Evolutionary conservation across 2,113 vertebrate species (phyloP).

Genomic region (Leuciscus idus): DNA sequence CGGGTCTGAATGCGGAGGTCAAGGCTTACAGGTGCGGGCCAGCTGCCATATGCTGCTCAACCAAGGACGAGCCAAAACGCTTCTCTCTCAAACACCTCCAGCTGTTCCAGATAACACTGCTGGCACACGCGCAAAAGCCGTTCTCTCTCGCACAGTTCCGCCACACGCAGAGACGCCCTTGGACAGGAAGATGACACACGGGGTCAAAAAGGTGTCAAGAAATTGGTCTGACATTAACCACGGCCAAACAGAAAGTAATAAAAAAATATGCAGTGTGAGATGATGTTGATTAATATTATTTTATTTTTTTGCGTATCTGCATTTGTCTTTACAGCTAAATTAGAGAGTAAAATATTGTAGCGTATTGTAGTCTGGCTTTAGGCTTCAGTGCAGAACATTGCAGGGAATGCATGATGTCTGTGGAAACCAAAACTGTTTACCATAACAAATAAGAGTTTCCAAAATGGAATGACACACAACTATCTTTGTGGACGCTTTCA

Average conservation of each 20-base stretch:
- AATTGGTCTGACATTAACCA: slow-evolving; percentile 34
- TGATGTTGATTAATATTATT: not conserved
- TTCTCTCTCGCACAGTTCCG: not conserved
- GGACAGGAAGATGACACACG: slow-evolving; percentile 29
- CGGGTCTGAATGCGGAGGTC: slow-evolving; percentile 38
- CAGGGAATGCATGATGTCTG: not conserved
- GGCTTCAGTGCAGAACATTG: slow-evolving; percentile 15
- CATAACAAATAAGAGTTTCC: slow-evolving; percentile 24
- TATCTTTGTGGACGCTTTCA: not conserved
- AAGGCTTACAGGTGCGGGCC: slow-evolving; percentile 56
- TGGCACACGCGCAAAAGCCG: slow-evolving; percentile 58
- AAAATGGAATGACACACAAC: not conserved
- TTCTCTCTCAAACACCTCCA: slow-evolving; percentile 59
- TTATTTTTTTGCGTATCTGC: slow-evolving; percentile 28
- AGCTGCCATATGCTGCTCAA: slow-evolving; percentile 55
- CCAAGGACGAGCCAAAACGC: slow-evolving; percentile 52
- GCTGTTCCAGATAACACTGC: slow-evolving; percentile 64
- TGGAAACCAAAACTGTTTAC: slow-evolving; percentile 24
- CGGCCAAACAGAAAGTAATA: slow-evolving; percentile 33
- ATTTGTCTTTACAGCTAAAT: slow-evolving; percentile 44
- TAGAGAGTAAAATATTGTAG: slow-evolving; percentile 50
- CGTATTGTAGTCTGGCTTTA: slow-evolving; percentile 36
- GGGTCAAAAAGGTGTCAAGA: slow-evolving; percentile 43
- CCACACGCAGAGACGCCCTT: slow-evolving; percentile 24
- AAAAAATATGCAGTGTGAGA: not conserved